These are phyloP conservation scores for Brachypterus glaber DNA, from an alignment of 2,888 invertebrate genomes.

Conservation along the genomic window DNA sequence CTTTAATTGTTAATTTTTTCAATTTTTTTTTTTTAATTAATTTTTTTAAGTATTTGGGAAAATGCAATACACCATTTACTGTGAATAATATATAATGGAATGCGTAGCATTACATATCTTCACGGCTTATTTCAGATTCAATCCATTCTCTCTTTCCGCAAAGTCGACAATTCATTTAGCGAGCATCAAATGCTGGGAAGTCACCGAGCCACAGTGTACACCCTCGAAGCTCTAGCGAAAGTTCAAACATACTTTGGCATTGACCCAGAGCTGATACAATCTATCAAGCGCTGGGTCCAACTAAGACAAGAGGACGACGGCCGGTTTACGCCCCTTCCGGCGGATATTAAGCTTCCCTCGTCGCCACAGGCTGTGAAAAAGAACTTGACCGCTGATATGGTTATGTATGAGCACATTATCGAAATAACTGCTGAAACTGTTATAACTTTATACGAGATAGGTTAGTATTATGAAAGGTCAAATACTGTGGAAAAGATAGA, in stretches of 20 bases:
- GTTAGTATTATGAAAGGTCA: too few species aligned
- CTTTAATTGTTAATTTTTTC: too few species aligned
- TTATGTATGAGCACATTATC: slow-evolving; percentile 47
- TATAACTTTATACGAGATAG: slow-evolving; percentile 51
- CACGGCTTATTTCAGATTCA: slow-evolving; percentile 52
- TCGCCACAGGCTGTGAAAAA: slow-evolving; percentile 20
- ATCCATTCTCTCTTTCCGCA: slow-evolving; percentile 51
- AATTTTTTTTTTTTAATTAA: too few species aligned
- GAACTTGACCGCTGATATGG: slow-evolving; percentile 44
- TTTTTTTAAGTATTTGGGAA: too few species aligned
- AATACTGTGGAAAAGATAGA: too few species aligned
- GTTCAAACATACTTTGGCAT: slow-evolving; percentile 53
- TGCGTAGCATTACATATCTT: too few species aligned
- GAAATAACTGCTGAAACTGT: slow-evolving; percentile 56
- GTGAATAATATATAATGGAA: too few species aligned
- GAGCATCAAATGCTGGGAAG: slow-evolving; percentile 56
- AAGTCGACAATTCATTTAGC: slow-evolving; percentile 57
- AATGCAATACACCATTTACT: too few species aligned
- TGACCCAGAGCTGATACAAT: slow-evolving; percentile 51
- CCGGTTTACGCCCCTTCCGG: slow-evolving; percentile 49
- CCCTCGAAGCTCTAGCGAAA: slow-evolving; percentile 50
- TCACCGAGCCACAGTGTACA: slow-evolving; percentile 50
- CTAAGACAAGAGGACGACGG: slow-evolving; percentile 51
- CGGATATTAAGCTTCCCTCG: slow-evolving; percentile 43
- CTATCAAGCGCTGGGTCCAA: slow-evolving; percentile 54